Evolutionary conservation across 2,888 invertebrate genomes (phyloP), one percentile per base, ranked within the genome.

Genomic region (Aphidius colemani): DNA sequence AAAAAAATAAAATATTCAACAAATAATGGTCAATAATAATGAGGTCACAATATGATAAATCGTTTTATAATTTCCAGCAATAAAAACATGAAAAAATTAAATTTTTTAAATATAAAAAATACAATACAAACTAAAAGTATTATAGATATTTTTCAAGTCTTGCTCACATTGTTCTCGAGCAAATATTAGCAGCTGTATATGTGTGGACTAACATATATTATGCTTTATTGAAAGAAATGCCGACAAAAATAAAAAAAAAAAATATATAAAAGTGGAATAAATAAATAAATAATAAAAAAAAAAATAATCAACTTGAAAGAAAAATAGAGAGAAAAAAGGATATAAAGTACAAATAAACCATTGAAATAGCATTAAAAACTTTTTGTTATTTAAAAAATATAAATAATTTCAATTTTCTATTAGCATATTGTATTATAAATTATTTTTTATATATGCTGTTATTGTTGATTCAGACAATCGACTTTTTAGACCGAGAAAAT

Each of bases 91-190:
- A 13, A 30, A 5, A 18, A 30, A 30, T 30, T 30, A 30, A 2
- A 1, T 2, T 30, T 30, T 30, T 30, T 30, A 30, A 30, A 30
- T 30, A 30, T 2, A 4, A 30, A 30, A 30, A 30, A 30, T 30
- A 30, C 30, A 30, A 30, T n/a, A n/a, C 13, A 18, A 18, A 30
- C 30, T 30, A 30, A 30, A 30, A 5, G 5, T 30, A 5, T 30
- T 30, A 4, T 30, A 30, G 30, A 30, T 30, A 30, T 45, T 43
- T 30, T 11, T 44, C 18, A 44, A 51, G 13, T 57, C 45, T 53
- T 65, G 58, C 49, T 60, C 61, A 69, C 67, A 76, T 76, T 75
- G 75, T 77, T 75, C 74, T 59, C 67, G 66, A 67, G 72, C 71
- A 76, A 77, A 76, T 76, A 76, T 77, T 74, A 73, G 69, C 71